Percentiles rank a stretch among this genome's conserved stretches.
phyloP scores from a whole-genome alignment of 1,140 invertebrate genomes.

The Oryctes rhinoceros region DNA sequence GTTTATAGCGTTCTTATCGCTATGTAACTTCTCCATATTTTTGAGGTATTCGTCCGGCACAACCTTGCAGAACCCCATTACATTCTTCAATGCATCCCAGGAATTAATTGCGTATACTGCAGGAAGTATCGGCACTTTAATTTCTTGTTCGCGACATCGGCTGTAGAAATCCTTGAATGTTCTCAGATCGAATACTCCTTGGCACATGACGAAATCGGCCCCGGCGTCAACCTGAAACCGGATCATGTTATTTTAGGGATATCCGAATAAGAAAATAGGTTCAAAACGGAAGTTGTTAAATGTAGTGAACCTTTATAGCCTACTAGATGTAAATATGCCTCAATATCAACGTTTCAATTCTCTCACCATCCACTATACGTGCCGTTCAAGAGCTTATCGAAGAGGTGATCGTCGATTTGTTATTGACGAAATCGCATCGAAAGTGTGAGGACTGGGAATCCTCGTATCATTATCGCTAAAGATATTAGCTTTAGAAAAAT shows the following conservation, averaged over 20 bases:
- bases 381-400: too few relatives aligned
- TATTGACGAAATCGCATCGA: too few relatives aligned
- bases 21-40: conserved; percentile 43
- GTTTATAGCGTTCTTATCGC: conserved; percentile 42
- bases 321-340: not conserved
- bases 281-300: not conserved
- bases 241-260: not conserved
- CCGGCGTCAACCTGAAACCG: conserved; percentile 69
- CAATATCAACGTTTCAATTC: not conserved
- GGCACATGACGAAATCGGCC: conserved; percentile 82
- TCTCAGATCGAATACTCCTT: conserved; percentile 74
- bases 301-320: too few relatives aligned
- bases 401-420: too few relatives aligned
- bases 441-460: too few relatives aligned
- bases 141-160: conserved; percentile 72
- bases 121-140: conserved; percentile 76
- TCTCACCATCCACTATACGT: not conserved
- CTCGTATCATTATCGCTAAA: too few relatives aligned
- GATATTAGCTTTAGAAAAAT: too few relatives aligned
- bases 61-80: conserved; percentile 49
- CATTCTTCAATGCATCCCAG: conserved; percentile 42
- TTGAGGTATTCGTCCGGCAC: conserved; percentile 45
- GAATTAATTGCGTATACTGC: conserved; percentile 65
- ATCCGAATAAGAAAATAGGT: not conserved
- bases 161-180: conserved; percentile 72